Evolutionary conservation across 2,888 invertebrate species (phyloP), one percentile per base, ranked within the genome.

Genomic region (Sinodicranocentrus sp.): DNA sequence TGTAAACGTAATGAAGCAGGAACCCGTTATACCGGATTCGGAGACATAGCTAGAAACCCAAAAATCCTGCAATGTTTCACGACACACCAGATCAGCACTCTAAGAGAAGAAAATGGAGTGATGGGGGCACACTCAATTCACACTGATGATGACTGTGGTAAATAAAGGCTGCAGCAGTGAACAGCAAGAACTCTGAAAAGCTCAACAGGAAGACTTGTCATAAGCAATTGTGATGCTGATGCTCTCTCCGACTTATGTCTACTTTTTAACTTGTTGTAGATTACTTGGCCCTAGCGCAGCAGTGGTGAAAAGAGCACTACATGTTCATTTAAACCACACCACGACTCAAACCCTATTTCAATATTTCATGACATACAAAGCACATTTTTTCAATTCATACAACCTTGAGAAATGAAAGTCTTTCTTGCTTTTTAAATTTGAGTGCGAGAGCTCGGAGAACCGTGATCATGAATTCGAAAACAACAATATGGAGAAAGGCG

Each of bases 81-180:
- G 28, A 33, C n/a, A 61, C 33, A 57, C 33, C 2, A 25, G 13
- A 39, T 39, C 39, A 8, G 6, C 48, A n/a, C 48, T 48, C 48
- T n/a, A 33, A 10, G 33, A 17, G 48, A 15, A 48, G 59, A 23
- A 17, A 59, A 59, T 59, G 61, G 28, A 33, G 61, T 61, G 33
- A 33, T 61, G 59, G 59, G 59, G n/a, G n/a, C 59, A 59, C 59
- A 61, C 28, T 61, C 61, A 61, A 61, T 68, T 68, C 59, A 44
- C 68, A 68, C 68, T 68, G 68, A 70, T 61, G 61, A 33, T 77
- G 67, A 77, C 63, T 23, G 57, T 21, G 5, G 23, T 59, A 25
- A 59, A 15, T 15, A 59, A 59, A 26, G 25, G 19, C 59, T 59
- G 59, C 59, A 59, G 33, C n/a, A 61, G 33, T 5, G 33, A 57